phyloP scores from a whole-genome alignment of 2,888 invertebrate species.

The Eristalinus sepulchralis region DNA sequence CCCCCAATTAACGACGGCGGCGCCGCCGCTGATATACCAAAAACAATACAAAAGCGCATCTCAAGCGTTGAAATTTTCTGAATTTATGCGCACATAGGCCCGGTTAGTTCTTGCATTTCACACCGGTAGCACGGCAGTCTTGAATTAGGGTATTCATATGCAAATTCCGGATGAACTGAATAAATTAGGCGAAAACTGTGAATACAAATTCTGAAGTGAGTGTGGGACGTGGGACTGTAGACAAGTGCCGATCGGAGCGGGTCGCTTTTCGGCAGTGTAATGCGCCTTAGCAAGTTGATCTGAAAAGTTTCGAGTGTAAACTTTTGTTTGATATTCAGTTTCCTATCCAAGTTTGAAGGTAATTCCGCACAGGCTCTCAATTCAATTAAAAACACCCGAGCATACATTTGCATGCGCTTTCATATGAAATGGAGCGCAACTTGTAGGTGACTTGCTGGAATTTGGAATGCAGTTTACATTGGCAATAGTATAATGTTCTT shows the following conservation, averaged over 20 bases:
- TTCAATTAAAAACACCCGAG: not conserved
- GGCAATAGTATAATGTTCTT: slow-evolving; percentile 16
- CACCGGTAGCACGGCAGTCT: slow-evolving; percentile 33
- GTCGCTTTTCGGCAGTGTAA: slow-evolving; percentile 44
- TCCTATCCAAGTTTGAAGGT: slow-evolving; percentile 46
- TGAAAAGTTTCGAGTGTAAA: slow-evolving; percentile 55
- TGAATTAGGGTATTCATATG: slow-evolving; percentile 66
- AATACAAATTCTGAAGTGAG: slow-evolving; percentile 38
- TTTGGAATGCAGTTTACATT: not conserved
- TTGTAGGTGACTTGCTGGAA: slow-evolving; percentile 39
- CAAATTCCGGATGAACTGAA: slow-evolving; percentile 68
- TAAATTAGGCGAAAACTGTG: slow-evolving; percentile 58
- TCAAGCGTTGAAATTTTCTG: slow-evolving; percentile 62
- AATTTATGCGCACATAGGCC: slow-evolving; percentile 53
- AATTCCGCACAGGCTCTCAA: slow-evolving; percentile 11
- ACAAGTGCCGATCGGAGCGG: not conserved
- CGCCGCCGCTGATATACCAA: not conserved
- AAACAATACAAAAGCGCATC: slow-evolving; percentile 24
- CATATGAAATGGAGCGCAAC: slow-evolving; percentile 8
- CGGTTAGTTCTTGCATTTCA: slow-evolving; percentile 26
- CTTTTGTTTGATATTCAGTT: slow-evolving; percentile 63
- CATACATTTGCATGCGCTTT: not conserved
- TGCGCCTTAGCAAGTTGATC: slow-evolving; percentile 59
- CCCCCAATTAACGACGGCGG: not conserved
- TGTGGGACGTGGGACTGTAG: not conserved